phyloP scores from a whole-genome alignment of 2,888 invertebrate genomes.

The Digitonthophagus gazella region DNA sequence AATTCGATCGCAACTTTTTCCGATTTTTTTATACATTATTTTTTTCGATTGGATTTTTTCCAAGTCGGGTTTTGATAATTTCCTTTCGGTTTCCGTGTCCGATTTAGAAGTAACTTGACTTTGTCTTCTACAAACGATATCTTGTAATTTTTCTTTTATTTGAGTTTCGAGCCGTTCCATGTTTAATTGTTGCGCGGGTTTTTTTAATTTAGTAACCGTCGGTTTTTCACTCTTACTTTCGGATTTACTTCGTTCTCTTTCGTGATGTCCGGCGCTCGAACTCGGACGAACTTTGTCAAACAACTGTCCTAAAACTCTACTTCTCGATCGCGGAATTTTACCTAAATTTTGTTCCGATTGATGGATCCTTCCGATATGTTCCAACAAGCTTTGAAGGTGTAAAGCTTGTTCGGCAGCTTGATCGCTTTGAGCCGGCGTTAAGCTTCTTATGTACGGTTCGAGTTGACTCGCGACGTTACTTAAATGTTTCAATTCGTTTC shows the following conservation, averaged over 20 bases:
- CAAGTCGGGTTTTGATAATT: conserved; percentile 47
- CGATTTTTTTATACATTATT: conserved; percentile 51
- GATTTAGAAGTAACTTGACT: conserved; percentile 32
- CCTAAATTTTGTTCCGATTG: conserved; percentile 44
- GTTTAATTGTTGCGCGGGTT: conserved; percentile 39
- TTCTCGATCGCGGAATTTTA: conserved; percentile 49
- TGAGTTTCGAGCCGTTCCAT: conserved; percentile 51
- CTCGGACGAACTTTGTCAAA: conserved; percentile 56
- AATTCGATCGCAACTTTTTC: conserved; percentile 51
- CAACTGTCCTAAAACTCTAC: conserved; percentile 56
- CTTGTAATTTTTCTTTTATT: conserved; percentile 52
- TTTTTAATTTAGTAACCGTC: conserved; percentile 38
- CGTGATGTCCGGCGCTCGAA: conserved; percentile 43
- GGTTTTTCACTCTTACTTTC: conserved; percentile 44
- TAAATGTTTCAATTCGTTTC: conserved; percentile 65
- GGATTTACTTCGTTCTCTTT: conserved; percentile 48
- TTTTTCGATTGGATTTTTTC: conserved; percentile 45
- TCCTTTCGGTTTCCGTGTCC: conserved; percentile 37
- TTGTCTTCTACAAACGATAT: conserved; percentile 47
- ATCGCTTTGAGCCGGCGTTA: conserved; percentile 45
- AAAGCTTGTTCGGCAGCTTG: conserved; percentile 50
- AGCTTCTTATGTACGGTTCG: conserved; percentile 64
- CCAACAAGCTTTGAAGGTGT: conserved; percentile 56
- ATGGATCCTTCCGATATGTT: conserved; percentile 53
- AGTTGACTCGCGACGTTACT: conserved; percentile 63